Evolutionary conservation across 2,888 invertebrate genomes (phyloP), one percentile per base, ranked within the genome.

Genomic region (Paralinhomoeus sp.): DNA sequence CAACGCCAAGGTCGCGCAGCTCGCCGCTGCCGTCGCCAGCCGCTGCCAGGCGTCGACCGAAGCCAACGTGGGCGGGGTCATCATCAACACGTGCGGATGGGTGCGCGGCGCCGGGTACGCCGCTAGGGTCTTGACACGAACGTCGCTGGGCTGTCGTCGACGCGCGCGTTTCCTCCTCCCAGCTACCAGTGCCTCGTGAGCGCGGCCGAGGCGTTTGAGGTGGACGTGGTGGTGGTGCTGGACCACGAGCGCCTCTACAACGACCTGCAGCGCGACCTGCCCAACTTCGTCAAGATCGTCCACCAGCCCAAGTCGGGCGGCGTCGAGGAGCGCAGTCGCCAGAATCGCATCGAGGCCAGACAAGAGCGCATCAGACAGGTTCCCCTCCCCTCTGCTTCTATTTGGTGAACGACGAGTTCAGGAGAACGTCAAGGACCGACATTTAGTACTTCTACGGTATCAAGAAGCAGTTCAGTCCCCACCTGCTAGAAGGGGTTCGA

Each of bases 51-150:
- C 40, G 1, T 50, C 48, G 41, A 36, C 37, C 22, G 49, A 49
- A 18, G 52, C 64, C 9, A 63, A 63, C 48, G 53, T 60, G 12
- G 66, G 69, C 2, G 97, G 97, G 1, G 78, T 82, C 2, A 75
- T 97, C 33, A 84, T 97, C 51, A 97, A 97, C 64, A 93, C 93
- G 0, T 87, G 89, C 54, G 93, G 93, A 0, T 97, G 89, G 89
- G 77, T 91, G 2, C 85, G 87, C 64, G 80, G 77, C 0, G 76
- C 73, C 0, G 93, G 91, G 0, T 93, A n/a, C n/a, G n/a, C n/a
- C n/a, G n/a, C n/a, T n/a, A n/a, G n/a, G n/a, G n/a, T n/a, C n/a
- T n/a, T n/a, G n/a, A n/a, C n/a, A n/a, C n/a, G n/a, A n/a, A n/a
- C n/a, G n/a, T n/a, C n/a, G n/a, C n/a, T n/a, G n/a, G n/a, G n/a